These are phyloP conservation scores for Heliconius erato DNA, from an alignment of 2,888 invertebrate genomes.

Conservation along the genomic window DNA sequence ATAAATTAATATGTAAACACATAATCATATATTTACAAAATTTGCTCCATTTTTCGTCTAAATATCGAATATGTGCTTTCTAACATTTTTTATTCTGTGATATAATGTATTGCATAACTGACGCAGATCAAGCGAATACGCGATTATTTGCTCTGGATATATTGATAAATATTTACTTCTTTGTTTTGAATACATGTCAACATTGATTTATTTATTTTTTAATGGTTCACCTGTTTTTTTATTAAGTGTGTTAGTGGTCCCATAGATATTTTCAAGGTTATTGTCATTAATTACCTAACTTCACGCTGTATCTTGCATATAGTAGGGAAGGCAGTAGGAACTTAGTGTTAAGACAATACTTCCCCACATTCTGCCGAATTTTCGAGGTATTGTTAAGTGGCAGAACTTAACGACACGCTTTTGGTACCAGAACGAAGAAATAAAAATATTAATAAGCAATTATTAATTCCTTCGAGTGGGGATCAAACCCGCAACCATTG, in stretches of 20 bases:
- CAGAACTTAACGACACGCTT: too few relatives aligned
- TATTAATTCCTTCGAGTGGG: too few relatives aligned
- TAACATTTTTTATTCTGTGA: constrained; percentile 24
- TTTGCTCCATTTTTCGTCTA: constrained; percentile 9
- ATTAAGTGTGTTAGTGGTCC: neutral
- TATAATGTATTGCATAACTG: constrained; percentile 72
- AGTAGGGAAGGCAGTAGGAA: too few relatives aligned
- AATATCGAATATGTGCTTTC: neutral
- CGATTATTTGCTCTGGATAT: constrained; percentile 75
- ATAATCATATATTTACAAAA: neutral
- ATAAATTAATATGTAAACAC: neutral
- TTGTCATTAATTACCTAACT: neutral
- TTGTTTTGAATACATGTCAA: constrained; percentile 64
- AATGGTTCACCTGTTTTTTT: constrained; percentile 5
- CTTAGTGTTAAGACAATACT: too few relatives aligned
- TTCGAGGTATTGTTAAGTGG: too few relatives aligned
- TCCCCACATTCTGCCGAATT: too few relatives aligned
- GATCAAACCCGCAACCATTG: too few relatives aligned
- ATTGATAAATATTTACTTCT: constrained; percentile 64
- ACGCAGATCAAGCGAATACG: constrained; percentile 66
- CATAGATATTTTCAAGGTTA: neutral
- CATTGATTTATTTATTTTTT: constrained; percentile 16
- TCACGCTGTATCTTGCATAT: too few relatives aligned
- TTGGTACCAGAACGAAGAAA: too few relatives aligned
- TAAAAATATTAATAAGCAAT: too few relatives aligned